Base-by-base conservation (phyloP, 1,140 invertebrate species). In the Psix sp. region DNA sequence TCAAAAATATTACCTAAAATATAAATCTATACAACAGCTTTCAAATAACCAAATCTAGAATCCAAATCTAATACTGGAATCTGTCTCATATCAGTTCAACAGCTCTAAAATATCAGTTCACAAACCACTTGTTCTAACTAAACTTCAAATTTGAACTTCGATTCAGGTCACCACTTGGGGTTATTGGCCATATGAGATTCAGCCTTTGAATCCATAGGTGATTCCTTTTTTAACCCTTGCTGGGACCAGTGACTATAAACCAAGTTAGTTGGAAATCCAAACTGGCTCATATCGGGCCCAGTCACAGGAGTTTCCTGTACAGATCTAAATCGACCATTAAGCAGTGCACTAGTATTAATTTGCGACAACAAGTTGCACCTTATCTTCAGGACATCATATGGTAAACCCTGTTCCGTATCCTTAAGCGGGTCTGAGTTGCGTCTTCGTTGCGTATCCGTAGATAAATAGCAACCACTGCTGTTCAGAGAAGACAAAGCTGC, bases 351-450 rank as follows among this genome's bases (percentile, higher is more conserved):
- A 4, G 62, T 66, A 21, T 66, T 66, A 3, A 56, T 48, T 36
- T 66, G 51, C 14, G 62, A 66, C 46, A 66, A 33, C 26, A 66
- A 48, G 38, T 66, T 42, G 51, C 62, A 56, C 11, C 43, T 48
- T 33, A 66, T 48, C 43, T 54, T 56, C 1, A 66, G 29, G 21
- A 38, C 9, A n/a, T 66, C 51, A 31, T 31, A 65, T 1, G 40
- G 21, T 10, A 45, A 15, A 15, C n/a, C 29, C 16, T 4, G 15
- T 10, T 35, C 20, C 6, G 38, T 13, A 5, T 40, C 16, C 38
- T 33, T 5, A 11, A 5, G 5, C n/a, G 39, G 17, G n/a, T 42
- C 39, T 11, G 39, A 11, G 1, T 31, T 10, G 24, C 26, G 26
- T 6, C 16, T 3, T 14, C 26, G 26, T n/a, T 45, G 26, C 21